These are phyloP conservation scores for Arctopsyche grandis DNA, from an alignment of 1,140 invertebrate species.

Conservation along the genomic window DNA sequence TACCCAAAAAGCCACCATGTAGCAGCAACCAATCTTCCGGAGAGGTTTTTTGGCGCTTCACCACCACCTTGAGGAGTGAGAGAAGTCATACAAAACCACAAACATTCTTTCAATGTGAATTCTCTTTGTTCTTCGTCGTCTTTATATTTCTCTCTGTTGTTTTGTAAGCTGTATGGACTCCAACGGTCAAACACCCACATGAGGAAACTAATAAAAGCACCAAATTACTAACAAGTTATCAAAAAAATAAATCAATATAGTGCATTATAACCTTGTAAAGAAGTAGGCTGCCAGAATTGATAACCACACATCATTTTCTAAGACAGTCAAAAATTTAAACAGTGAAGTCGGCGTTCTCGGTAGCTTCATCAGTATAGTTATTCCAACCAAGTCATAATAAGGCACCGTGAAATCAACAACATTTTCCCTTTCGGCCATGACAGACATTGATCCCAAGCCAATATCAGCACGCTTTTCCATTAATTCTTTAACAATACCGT, in stretches of 20 bases:
- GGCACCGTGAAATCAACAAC: conserved; percentile 96
- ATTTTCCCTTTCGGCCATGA: conserved; percentile 94
- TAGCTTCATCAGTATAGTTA: conserved; percentile 90
- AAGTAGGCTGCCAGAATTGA: conserved; percentile 96
- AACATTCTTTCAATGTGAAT: conserved; percentile 94
- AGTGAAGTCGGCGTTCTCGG: conserved; percentile 84
- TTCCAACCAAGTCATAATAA: conserved; percentile 94
- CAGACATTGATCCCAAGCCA: conserved; percentile 85
- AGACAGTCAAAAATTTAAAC: conserved; percentile 96
- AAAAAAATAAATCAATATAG: neutral
- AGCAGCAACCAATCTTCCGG: conserved; percentile 90
- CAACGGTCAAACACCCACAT: conserved; percentile 97
- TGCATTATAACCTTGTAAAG: conserved; percentile 78
- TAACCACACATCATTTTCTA: conserved; percentile 96
- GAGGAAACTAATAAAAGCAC: conserved; percentile 73
- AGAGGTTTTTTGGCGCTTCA: conserved; percentile 95
- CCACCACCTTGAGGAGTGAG: conserved; percentile 95
- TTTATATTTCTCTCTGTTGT: conserved; percentile 92
- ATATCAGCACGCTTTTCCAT: conserved; percentile 93
- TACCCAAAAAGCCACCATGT: conserved; percentile 97
- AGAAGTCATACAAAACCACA: conserved; percentile 99
- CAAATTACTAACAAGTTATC: neutral
- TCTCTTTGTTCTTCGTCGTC: conserved; percentile 94
- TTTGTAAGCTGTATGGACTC: conserved; percentile 96
- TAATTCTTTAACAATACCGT: conserved; percentile 91